Evolutionary conservation across 1,140 invertebrate species (phyloP).

Genomic region (Neelides sp.): DNA sequence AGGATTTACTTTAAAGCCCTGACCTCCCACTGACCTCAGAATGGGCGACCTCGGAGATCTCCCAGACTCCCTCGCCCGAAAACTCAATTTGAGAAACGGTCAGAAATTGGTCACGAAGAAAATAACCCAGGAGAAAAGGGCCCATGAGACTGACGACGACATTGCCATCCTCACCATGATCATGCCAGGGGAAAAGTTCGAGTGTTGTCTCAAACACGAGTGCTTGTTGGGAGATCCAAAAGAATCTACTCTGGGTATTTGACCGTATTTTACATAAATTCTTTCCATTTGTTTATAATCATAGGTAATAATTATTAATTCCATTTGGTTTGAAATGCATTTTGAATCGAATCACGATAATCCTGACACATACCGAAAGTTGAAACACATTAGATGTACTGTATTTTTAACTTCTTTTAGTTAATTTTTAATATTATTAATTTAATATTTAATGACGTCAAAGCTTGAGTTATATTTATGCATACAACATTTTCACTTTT

Average conservation of each 20-base stretch:
- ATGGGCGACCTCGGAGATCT: constrained; percentile 31
- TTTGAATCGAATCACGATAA: no score
- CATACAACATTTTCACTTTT: no score
- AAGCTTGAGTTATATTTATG: no score
- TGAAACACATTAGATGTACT: no score
- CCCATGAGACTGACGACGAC: constrained; percentile 68
- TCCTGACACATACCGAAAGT: no score
- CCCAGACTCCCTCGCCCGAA: constrained; percentile 17
- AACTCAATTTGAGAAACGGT: constrained; percentile 21
- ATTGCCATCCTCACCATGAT: constrained; percentile 71
- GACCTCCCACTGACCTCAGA: not conserved
- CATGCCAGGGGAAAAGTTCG: constrained; percentile 57
- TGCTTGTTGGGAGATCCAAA: constrained; percentile 62
- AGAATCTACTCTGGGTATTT: constrained; percentile 58
- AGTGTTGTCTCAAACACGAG: constrained; percentile 55
- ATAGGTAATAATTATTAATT: not conserved
- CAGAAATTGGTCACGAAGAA: constrained; percentile 27
- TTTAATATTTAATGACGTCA: no score
- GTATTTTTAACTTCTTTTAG: no score
- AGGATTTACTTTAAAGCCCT: no score
- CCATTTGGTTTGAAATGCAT: constrained; percentile 6
- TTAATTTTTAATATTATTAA: no score
- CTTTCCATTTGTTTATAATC: not conserved
- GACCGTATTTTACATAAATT: not conserved
- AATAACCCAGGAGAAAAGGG: constrained; percentile 39